These are phyloP conservation scores for Latrodectus elegans DNA, from an alignment of 2,888 invertebrate genomes.

Conservation along the genomic window DNA sequence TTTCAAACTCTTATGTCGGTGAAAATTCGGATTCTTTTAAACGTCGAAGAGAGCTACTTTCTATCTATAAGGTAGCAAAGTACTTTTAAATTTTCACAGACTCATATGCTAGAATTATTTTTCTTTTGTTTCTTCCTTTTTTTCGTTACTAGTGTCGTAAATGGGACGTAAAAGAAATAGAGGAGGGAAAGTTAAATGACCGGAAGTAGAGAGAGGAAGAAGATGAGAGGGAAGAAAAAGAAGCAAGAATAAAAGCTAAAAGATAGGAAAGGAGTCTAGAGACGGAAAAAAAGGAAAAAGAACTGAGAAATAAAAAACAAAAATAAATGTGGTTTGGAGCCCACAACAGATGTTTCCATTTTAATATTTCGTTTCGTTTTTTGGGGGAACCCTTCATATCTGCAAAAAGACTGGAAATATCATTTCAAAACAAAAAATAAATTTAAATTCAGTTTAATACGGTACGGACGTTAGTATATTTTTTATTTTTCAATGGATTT, in stretches of 20 bases:
- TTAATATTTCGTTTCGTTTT: constrained; percentile 56
- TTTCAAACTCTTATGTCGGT: too few species aligned
- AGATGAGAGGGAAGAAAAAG: neutral
- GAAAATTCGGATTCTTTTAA: too few species aligned
- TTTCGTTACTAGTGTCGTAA: neutral
- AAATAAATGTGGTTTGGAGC: constrained; percentile 42
- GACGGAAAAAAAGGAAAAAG: neutral
- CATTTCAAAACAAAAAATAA: neutral
- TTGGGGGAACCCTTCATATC: constrained; percentile 1
- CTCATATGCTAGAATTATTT: constrained; percentile 1
- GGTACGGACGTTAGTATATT: too few species aligned
- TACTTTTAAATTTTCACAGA: neutral
- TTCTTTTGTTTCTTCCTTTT: neutral
- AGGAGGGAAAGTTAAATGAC: constrained; percentile 47
- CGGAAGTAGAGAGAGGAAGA: constrained; percentile 35
- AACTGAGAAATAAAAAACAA: constrained; percentile 20
- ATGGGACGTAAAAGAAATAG: constrained; percentile 39
- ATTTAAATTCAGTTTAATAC: too few species aligned
- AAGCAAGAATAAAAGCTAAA: neutral
- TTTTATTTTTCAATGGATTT: too few species aligned
- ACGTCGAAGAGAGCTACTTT: too few species aligned
- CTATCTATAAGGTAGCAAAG: too few species aligned
- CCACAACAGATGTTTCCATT: constrained; percentile 65
- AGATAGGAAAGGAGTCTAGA: neutral
- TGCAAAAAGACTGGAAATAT: constrained; percentile 11